Conservation (phyloP, 1,140 invertebrate genomes). For the Drosophila prosaltans region DNA sequence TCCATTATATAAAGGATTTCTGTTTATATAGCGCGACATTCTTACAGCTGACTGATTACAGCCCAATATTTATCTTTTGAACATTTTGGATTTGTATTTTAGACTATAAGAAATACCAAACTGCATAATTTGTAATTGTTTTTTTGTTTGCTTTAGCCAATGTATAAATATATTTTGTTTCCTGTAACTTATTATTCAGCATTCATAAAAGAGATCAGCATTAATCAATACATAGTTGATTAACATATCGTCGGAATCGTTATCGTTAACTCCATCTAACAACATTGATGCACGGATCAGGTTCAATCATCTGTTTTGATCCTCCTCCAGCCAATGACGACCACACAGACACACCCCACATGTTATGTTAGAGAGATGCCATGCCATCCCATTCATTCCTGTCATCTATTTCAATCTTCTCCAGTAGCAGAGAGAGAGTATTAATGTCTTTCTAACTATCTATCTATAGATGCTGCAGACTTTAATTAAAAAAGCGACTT, state of each 20-base stretch:
- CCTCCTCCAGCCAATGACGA: background rate
- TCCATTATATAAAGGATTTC: slow-evolving; percentile 13
- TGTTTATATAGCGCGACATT: slow-evolving; percentile 71
- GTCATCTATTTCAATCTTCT: slow-evolving; percentile 51
- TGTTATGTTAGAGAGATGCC: background rate
- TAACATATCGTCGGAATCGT: background rate
- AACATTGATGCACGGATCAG: background rate
- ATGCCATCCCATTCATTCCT: slow-evolving; percentile 49
- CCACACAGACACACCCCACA: slow-evolving; percentile 42
- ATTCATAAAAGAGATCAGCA: slow-evolving; percentile 18
- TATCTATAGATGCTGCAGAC: slow-evolving; percentile 36
- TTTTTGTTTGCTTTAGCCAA: slow-evolving; percentile 12
- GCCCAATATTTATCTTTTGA: slow-evolving; percentile 70
- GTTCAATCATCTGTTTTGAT: slow-evolving; percentile 5
- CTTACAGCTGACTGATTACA: slow-evolving; percentile 75
- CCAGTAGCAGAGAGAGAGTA: slow-evolving; percentile 14
- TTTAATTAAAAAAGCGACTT: slow-evolving; percentile 70
- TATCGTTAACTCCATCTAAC: background rate
- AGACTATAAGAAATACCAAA: background rate
- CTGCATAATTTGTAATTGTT: slow-evolving; percentile 52
- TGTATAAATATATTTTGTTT: too few species aligned
- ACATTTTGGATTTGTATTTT: slow-evolving; percentile 19
- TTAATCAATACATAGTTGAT: slow-evolving; percentile 20
- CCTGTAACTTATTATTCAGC: too few species aligned
- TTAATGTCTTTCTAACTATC: slow-evolving; percentile 63